Conservation (phyloP, 2,113 vertebrate species). For the Todiramphus saurophagus region DNA sequence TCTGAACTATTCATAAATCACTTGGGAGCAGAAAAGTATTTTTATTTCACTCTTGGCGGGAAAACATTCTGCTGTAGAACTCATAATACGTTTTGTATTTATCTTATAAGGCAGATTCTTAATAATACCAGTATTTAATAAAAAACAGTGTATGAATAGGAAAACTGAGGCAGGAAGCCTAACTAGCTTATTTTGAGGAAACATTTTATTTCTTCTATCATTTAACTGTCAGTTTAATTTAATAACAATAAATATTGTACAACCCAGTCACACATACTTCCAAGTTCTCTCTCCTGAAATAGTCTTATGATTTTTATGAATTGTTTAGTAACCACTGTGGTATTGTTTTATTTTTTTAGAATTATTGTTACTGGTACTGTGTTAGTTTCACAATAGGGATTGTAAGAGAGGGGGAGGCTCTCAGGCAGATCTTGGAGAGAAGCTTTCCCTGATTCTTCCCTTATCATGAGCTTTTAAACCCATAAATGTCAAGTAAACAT, state of each 20-base stretch:
- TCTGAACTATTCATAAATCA: conserved; percentile 1
- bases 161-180: not conserved
- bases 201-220: not conserved
- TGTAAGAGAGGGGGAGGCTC: not conserved
- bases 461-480: not conserved
- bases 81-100: not conserved
- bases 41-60: not conserved
- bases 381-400: not conserved
- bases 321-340: not conserved
- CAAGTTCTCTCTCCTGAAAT: not conserved
- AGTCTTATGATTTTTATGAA: not conserved
- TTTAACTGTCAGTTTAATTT: not conserved
- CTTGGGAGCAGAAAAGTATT: not conserved
- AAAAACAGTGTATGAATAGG: not conserved
- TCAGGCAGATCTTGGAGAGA: not conserved
- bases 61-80: not conserved
- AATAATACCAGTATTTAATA: not conserved
- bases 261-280: not conserved
- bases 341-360: not conserved
- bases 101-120: not conserved
- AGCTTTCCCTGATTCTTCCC: not conserved
- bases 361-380: not conserved
- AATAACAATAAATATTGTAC: not conserved
- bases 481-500: not conserved
- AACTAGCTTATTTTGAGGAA: not conserved